Conservation (phyloP, 2,888 invertebrate species). For the Drosophila meridiana region DNA sequence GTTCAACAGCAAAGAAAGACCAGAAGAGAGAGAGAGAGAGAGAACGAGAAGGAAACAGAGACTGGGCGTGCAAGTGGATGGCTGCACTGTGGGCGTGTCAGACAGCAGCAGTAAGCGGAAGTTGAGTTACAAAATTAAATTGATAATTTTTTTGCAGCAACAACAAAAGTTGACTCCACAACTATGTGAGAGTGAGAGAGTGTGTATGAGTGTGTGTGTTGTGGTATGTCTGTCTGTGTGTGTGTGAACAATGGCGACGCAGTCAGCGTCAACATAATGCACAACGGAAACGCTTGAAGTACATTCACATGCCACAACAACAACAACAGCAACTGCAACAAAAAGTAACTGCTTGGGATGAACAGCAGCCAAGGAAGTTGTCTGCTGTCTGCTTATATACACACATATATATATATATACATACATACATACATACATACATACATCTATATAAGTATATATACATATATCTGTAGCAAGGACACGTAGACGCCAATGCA, state of each 20-base stretch:
- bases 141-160: constrained; percentile 70
- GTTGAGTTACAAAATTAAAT: constrained; percentile 81
- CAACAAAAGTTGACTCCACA: constrained; percentile 56
- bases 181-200: constrained; percentile 20
- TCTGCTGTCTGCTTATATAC: constrained; percentile 39
- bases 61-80: neutral
- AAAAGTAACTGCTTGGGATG: constrained; percentile 49
- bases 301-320: constrained; percentile 78
- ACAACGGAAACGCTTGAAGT: constrained; percentile 81
- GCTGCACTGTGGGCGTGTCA: constrained; percentile 52
- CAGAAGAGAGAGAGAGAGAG: constrained; percentile 5
- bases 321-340: constrained; percentile 18
- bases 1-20: constrained; percentile 24
- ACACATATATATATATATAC: neutral
- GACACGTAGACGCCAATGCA: constrained; percentile 80
- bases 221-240: constrained; percentile 11
- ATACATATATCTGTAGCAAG: constrained; percentile 46
- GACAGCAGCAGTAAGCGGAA: constrained; percentile 68
- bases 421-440: constrained; percentile 7
- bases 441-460: constrained; percentile 3
- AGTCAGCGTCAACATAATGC: constrained; percentile 70
- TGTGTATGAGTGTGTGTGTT: constrained; percentile 25
- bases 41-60: neutral
- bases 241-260: constrained; percentile 71
- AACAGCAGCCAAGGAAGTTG: constrained; percentile 63